Evolutionary conservation across 2,113 vertebrate genomes (phyloP).

Genomic region (Coreoperca whiteheadi): DNA sequence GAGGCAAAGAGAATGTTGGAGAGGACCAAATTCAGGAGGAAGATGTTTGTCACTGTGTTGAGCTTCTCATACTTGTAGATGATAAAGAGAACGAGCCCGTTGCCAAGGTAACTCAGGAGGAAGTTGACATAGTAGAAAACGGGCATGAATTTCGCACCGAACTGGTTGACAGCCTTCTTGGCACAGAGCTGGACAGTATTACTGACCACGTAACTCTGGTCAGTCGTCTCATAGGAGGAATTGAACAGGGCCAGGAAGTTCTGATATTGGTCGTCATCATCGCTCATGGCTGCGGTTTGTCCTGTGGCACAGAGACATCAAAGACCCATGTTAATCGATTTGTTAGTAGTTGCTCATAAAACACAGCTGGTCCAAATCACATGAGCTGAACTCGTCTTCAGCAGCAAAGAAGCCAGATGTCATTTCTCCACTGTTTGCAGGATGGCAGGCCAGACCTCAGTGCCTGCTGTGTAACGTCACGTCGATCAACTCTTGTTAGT

Average conservation of each 20-base stretch:
- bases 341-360: background rate
- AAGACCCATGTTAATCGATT: background rate
- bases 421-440: background rate
- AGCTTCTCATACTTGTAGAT: conserved; percentile 84
- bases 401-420: background rate
- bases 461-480: background rate
- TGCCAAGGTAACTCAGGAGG: conserved; percentile 82
- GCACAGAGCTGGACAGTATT: conserved; percentile 34
- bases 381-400: background rate
- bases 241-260: accelerated
- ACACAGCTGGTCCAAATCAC: background rate
- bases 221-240: accelerated
- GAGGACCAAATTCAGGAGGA: conserved; percentile 84
- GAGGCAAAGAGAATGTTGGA: conserved; percentile 84
- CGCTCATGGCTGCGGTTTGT: conserved; percentile 37
- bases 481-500: too few species aligned
- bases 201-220: conserved; percentile 48
- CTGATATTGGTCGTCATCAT: accelerated
- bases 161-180: conserved; percentile 58
- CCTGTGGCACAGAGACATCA: conserved; percentile 38
- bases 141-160: conserved; percentile 76
- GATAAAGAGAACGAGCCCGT: conserved; percentile 82
- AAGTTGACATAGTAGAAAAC: conserved; percentile 81
- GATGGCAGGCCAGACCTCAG: background rate
- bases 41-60: conserved; percentile 83